Base-by-base conservation (phyloP, 2,797 vertebrate species). In the Rhyacichthys aspro region DNA sequence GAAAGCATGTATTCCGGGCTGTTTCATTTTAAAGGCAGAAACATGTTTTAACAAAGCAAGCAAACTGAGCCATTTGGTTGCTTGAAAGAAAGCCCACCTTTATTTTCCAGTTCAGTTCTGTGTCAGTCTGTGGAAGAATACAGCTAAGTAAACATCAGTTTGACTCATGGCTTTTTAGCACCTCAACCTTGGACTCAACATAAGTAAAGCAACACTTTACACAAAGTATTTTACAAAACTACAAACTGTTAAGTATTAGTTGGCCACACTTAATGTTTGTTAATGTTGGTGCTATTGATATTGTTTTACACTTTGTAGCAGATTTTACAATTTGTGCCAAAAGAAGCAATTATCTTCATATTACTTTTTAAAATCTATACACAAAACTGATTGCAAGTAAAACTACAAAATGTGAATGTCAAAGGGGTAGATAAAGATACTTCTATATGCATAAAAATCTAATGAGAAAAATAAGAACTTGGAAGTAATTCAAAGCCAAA, bases 401-500 rank as follows among this genome's bases (percentile, higher is more conserved):
- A n/a, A n/a, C n/a, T n/a, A n/a, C n/a, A n/a, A n/a, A n/a, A n/a
- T n/a, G n/a, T n/a, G n/a, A n/a, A n/a, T n/a, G n/a, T n/a, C n/a
- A n/a, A n/a, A n/a, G n/a, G n/a, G n/a, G 46, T 48, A 15, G 34
- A 37, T 50, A 34, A 36, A 16, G 32, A 36, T 2, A 9, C 46
- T 50, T 50, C 36, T 55, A 43, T 34, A 65, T 68, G 52, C 33
- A 50, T 17, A 55, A n/a, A n/a, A n/a, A n/a, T n/a, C n/a, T n/a
- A 64, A 58, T n/a, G 17, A 5, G 49, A 33, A 50, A 58, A 59
- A 12, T 33, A 23, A 57, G 14, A 67, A 47, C 41, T 7, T n/a
- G 50, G 42, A 44, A 43, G 43, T 67, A 62, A 58, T 70, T 65
- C 38, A 71, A 72, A 72, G 33, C 43, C 28, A 73, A 63, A 76